These are phyloP conservation scores for Synaphobranchus kaupii DNA, from an alignment of 2,797 vertebrate species.

Conservation along the genomic window DNA sequence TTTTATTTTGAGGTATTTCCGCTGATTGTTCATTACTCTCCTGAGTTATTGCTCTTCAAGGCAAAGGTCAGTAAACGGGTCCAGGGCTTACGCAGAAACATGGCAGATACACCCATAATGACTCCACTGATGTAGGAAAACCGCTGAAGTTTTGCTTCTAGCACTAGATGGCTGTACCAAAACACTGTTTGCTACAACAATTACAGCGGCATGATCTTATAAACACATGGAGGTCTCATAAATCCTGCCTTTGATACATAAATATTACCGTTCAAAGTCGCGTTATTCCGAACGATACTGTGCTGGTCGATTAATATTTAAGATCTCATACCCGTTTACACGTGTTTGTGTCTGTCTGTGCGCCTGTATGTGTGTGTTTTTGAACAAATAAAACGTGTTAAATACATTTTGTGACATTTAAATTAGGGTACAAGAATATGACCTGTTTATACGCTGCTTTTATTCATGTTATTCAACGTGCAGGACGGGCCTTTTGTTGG, in stretches of 20 bases:
- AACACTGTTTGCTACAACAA: background rate
- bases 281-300: background rate
- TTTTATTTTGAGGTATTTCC: conserved; percentile 99
- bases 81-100: conserved; percentile 59
- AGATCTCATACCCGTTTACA: background rate
- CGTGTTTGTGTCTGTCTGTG: background rate
- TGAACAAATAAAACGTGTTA: background rate
- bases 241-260: background rate
- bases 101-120: conserved; percentile 34
- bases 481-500: conserved; percentile 20
- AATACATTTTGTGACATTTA: background rate
- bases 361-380: background rate
- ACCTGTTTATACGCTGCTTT: background rate
- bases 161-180: conserved; percentile 4
- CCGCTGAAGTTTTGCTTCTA: conserved; percentile 15
- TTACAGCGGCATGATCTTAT: background rate
- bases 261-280: background rate
- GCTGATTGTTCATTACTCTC: conserved; percentile 95
- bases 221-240: background rate
- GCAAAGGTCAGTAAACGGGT: conserved; percentile 86
- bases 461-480: background rate
- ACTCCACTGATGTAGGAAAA: background rate
- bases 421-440: background rate
- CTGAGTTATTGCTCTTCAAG: conserved; percentile 89
- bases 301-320: background rate